Conservation (phyloP, 2,797 vertebrate species). For the Poeciliopsis gracilis region DNA sequence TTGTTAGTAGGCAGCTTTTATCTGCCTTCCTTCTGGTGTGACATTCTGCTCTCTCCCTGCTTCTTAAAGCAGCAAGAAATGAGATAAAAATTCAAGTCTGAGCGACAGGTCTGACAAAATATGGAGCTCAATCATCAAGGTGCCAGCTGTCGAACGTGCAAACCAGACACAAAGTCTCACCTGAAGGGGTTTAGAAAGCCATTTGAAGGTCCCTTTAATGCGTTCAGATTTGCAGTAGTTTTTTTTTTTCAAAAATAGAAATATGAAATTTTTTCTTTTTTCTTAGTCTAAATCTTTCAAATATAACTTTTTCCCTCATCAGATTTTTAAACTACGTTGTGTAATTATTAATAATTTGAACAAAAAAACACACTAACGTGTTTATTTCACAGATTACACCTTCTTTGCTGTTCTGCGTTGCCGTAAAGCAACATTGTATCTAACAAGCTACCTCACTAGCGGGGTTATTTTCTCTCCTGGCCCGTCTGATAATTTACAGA, state of each 20-base stretch:
- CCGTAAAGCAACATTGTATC: background rate
- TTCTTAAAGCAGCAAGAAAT: constrained; percentile 55
- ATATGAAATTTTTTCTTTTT: background rate
- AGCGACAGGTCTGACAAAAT: constrained; percentile 55
- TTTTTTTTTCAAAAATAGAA: background rate
- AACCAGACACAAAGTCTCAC: constrained; percentile 23
- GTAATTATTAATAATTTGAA: background rate
- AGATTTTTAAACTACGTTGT: background rate
- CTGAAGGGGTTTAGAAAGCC: constrained; percentile 22
- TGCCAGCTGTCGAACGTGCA: constrained; percentile 55
- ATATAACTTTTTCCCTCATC: background rate
- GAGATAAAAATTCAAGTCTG: constrained; percentile 60
- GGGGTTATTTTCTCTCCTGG: background rate
- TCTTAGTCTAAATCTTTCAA: background rate
- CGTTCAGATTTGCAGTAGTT: constrained; percentile 1
- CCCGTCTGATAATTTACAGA: background rate
- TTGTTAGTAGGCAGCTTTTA: constrained; percentile 46
- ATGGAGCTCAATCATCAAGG: constrained; percentile 67
- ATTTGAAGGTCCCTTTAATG: background rate
- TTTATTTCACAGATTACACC: background rate
- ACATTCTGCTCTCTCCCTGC: constrained; percentile 43
- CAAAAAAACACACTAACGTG: background rate
- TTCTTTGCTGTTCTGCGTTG: background rate
- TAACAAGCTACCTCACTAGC: background rate
- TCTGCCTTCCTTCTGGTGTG: constrained; percentile 52